These are phyloP conservation scores for Physella acuta DNA, from an alignment of 1,140 invertebrate species.

Conservation along the genomic window DNA sequence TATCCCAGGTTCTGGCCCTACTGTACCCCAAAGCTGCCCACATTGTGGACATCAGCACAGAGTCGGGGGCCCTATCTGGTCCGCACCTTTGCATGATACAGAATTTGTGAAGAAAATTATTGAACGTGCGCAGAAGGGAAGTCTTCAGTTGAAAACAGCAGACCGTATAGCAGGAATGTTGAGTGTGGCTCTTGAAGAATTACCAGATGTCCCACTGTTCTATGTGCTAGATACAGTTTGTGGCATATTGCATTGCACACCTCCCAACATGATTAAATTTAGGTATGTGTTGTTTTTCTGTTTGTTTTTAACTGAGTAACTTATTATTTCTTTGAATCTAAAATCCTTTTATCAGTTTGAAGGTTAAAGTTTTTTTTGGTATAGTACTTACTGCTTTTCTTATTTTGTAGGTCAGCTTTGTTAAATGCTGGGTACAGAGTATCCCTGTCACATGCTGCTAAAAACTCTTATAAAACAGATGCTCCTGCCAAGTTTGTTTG, in stretches of 20 bases:
- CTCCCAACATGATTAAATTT: conserved; percentile 65
- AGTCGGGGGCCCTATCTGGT: conserved; percentile 94
- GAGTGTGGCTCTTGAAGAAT: conserved; percentile 69
- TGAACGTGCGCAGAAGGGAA: conserved; percentile 62
- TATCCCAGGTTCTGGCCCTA: conserved; percentile 69
- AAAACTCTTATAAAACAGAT: conserved; percentile 89
- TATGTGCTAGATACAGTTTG: conserved; percentile 73
- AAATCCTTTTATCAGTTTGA: no score
- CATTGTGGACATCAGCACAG: conserved; percentile 77
- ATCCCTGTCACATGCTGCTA: conserved; percentile 86
- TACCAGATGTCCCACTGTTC: conserved; percentile 83
- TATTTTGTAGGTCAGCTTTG: conserved; percentile 78
- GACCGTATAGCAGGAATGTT: conserved; percentile 72
- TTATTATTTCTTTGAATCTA: no score
- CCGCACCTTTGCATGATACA: conserved; percentile 77
- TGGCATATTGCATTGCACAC: conserved; percentile 66
- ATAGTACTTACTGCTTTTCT: conserved; percentile 72
- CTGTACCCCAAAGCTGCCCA: conserved; percentile 70
- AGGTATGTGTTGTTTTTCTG: conserved; percentile 61
- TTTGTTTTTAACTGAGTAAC: background rate
- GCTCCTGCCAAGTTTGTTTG: conserved; percentile 85
- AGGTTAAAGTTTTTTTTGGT: no score
- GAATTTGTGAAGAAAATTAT: conserved; percentile 76
- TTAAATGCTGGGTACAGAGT: conserved; percentile 90
- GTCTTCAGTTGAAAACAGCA: conserved; percentile 64